Base-by-base conservation (phyloP, 92 coral and sea anemone genomes). In the Galaxea fascicularis region DNA sequence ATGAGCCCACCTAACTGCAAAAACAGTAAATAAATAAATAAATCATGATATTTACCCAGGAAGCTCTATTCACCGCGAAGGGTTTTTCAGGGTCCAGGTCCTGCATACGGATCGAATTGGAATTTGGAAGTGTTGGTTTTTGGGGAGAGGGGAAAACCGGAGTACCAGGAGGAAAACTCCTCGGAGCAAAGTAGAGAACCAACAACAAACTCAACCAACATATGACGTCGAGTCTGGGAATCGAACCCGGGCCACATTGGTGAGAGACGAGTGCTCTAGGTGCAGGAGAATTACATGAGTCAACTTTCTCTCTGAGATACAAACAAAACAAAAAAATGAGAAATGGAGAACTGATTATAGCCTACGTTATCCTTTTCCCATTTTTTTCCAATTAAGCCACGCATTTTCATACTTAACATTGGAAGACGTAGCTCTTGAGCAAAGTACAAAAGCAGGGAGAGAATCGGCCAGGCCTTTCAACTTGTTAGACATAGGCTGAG, bases 381-480 rank as follows among this genome's bases (percentile, higher is more conserved):
- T n/a, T 44, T 82, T 30, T 70, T 91, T 91, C 94, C 92, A 91
- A 28, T 62, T 62, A 8, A n/a, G 28, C 94, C 91, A 84, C 12
- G 78, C 91, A 54, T 46, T 73, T 74, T 91, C 81, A 51, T 88
- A 88, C 79, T 91, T 91, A 68, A 74, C 78, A 21, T 63, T 77
- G 11, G 94, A 83, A 25, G 91, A 87, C 15, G 66, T 18, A 11
- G 90, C 91, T 75, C n/a, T 66, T 5, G 90, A 82, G 58, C 28
- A 39, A 12, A 88, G 79, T 13, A 84, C 29, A 71, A 88, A 91
- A 25, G 26, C 45, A 21, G 92, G 88, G 28, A 88, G 78, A 73
- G 76, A 64, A 11, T 67, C 52, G 56, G 87, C 95, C 20, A 85
- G 18, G 17, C 62, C 5, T 17, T 30, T 67, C 27, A 77, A 56